These are phyloP conservation scores for Clarias pachynema DNA, from an alignment of 2,797 vertebrate genomes.

Conservation along the genomic window DNA sequence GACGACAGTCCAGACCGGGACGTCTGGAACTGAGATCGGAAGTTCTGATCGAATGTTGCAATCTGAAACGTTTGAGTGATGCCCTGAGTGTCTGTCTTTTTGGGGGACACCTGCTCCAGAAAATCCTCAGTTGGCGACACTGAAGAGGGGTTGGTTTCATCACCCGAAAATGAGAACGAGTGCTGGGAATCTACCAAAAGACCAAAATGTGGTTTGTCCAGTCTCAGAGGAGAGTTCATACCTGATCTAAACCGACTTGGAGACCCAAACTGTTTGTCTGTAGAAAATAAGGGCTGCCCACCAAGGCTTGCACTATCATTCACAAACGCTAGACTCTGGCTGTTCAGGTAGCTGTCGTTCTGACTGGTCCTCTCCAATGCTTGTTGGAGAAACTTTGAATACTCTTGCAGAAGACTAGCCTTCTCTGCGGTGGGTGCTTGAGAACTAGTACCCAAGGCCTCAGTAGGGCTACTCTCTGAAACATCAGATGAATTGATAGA, in stretches of 20 bases:
- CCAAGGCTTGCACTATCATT: conserved; percentile 91
- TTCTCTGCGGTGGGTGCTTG: conserved; percentile 91
- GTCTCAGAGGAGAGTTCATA: conserved; percentile 92
- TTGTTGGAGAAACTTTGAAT: conserved; percentile 98
- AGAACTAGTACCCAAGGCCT: conserved; percentile 81
- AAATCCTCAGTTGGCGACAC: conserved; percentile 95
- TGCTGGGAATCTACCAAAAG: conserved; percentile 95
- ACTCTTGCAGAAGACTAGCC: conserved; percentile 97
- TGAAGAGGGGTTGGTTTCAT: conserved; percentile 90
- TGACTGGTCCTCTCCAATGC: conserved; percentile 99
- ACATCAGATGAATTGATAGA: conserved; percentile 96
- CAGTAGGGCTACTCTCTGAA: conserved; percentile 85
- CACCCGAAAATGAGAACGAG: conserved; percentile 96
- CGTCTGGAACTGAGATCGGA: conserved; percentile 92
- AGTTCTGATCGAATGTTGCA: conserved; percentile 95
- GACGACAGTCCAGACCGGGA: conserved; percentile 88
- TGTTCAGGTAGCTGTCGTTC: conserved; percentile 98
- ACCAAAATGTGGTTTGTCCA: conserved; percentile 97
- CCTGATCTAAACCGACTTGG: conserved; percentile 92
- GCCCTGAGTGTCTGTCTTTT: conserved; percentile 92
- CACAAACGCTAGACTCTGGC: conserved; percentile 94
- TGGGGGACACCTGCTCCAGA: conserved; percentile 95
- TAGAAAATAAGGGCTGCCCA: conserved; percentile 91
- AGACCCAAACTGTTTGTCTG: conserved; percentile 92
- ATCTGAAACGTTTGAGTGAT: conserved; percentile 97